Conservation (phyloP, 92 coral and sea anemone genomes). For the Desmophyllum pertusum region DNA sequence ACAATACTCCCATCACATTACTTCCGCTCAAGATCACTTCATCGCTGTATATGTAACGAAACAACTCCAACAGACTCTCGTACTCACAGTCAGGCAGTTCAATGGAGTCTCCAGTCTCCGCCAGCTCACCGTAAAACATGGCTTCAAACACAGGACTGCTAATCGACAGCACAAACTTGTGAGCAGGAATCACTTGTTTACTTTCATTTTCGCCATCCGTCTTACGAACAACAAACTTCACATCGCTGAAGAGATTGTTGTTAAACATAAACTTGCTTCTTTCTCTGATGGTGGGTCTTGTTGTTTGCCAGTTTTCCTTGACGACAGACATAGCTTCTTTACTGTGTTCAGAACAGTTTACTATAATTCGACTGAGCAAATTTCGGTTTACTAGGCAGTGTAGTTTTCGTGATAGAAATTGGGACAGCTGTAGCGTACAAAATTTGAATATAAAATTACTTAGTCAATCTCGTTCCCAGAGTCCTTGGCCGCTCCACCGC, state of each 20-base stretch:
- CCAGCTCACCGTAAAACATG: conserved; percentile 73
- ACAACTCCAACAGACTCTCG: conserved; percentile 62
- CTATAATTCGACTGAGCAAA: too few relatives aligned
- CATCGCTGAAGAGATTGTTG: conserved; percentile 58
- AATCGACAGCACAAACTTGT: conserved; percentile 41
- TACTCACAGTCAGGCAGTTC: conserved; percentile 73
- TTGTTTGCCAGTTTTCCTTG: conserved; percentile 65
- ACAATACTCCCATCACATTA: conserved; percentile 64
- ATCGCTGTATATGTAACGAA: conserved; percentile 68
- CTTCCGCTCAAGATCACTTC: conserved; percentile 58
- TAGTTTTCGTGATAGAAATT: too few relatives aligned
- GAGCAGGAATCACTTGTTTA: conserved; percentile 35
- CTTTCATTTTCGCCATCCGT: conserved; percentile 23
- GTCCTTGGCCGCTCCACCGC: too few relatives aligned
- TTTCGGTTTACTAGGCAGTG: too few relatives aligned
- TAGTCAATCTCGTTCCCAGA: too few relatives aligned
- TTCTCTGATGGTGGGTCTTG: conserved; percentile 61
- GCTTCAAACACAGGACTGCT: conserved; percentile 70
- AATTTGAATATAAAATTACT: too few relatives aligned
- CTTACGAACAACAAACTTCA: conserved; percentile 45
- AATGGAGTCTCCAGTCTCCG: conserved; percentile 57
- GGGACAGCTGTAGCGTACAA: too few relatives aligned
- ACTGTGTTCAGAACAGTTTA: too few relatives aligned
- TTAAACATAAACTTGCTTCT: conserved; percentile 60
- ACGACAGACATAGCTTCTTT: too few relatives aligned